Evolutionary conservation across 2,113 vertebrate species (phyloP).

Genomic region (Gadus chalcogrammus): DNA sequence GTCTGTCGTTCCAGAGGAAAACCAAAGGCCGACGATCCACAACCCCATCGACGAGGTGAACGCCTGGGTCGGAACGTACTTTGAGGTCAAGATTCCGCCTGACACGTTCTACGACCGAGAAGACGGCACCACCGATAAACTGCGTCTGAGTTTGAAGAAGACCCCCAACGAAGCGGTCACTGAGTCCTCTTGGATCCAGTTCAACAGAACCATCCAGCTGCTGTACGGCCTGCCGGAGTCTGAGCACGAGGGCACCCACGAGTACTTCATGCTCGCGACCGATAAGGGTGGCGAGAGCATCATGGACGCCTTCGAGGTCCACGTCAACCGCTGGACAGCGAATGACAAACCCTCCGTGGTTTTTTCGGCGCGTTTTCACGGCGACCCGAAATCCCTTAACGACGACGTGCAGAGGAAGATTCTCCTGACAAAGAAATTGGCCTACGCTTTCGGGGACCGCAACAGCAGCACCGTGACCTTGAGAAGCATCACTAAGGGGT

Average conservation of each 20-base stretch:
- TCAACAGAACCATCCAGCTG: slow-evolving; percentile 93
- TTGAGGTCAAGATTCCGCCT: slow-evolving; percentile 90
- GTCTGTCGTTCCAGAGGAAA: slow-evolving; percentile 69
- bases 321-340: slow-evolving; percentile 80
- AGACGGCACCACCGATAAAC: slow-evolving; percentile 90
- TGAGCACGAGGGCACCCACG: slow-evolving; percentile 82
- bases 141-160: slow-evolving; percentile 85
- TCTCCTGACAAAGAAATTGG: slow-evolving; percentile 87
- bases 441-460: slow-evolving; percentile 85
- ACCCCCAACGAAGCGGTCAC: slow-evolving; percentile 82
- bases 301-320: slow-evolving; percentile 90
- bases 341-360: slow-evolving; percentile 82
- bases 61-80: slow-evolving; percentile 93
- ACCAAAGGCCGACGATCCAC: slow-evolving; percentile 80
- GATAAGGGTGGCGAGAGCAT: slow-evolving; percentile 89
- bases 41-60: slow-evolving; percentile 91
- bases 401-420: slow-evolving; percentile 89
- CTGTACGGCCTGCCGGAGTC: slow-evolving; percentile 89
- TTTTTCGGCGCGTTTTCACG: slow-evolving; percentile 84
- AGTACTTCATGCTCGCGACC: slow-evolving; percentile 90
- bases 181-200: slow-evolving; percentile 91
- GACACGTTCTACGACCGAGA: slow-evolving; percentile 92
- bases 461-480: slow-evolving; percentile 90
- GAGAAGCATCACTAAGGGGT: slow-evolving; percentile 83
- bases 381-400: slow-evolving; percentile 77